phyloP scores from a whole-genome alignment of 2,113 vertebrate species.

The Psammodynastes pulverulentus region DNA sequence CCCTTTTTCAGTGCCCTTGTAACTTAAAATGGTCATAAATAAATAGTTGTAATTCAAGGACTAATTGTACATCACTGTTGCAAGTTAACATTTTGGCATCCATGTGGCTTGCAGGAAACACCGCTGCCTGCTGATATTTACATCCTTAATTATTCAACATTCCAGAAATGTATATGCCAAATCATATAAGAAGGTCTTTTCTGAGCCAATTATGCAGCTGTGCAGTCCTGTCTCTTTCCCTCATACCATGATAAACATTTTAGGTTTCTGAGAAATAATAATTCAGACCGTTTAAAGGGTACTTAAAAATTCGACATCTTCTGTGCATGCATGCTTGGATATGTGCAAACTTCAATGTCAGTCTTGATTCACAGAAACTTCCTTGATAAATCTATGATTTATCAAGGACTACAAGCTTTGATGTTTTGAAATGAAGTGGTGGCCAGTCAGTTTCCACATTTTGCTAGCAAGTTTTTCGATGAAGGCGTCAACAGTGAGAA shows the following conservation, averaged over 20 bases:
- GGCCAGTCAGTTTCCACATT: too few species aligned
- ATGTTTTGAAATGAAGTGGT: too few species aligned
- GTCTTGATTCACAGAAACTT: not conserved
- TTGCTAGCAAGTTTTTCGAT: too few species aligned
- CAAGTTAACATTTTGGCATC: not conserved
- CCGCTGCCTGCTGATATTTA: not conserved
- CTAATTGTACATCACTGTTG: not conserved
- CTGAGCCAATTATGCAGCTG: not conserved
- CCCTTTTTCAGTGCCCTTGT: not conserved
- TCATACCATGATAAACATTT: not conserved
- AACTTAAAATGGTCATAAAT: not conserved
- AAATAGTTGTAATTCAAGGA: not conserved
- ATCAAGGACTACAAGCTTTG: too few species aligned
- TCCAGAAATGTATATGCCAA: not conserved
- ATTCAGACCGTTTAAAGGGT: not conserved
- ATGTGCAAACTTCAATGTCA: not conserved
- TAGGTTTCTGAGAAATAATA: not conserved
- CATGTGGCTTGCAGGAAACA: not conserved
- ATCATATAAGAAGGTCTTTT: not conserved
- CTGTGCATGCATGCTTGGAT: not conserved
- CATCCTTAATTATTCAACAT: not conserved
- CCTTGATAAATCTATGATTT: not conserved
- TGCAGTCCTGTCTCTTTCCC: not conserved
- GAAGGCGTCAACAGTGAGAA: too few species aligned
- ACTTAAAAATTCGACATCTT: not conserved